Conservation (phyloP, 2,113 vertebrate species). For the Ceyx cyanopectus region DNA sequence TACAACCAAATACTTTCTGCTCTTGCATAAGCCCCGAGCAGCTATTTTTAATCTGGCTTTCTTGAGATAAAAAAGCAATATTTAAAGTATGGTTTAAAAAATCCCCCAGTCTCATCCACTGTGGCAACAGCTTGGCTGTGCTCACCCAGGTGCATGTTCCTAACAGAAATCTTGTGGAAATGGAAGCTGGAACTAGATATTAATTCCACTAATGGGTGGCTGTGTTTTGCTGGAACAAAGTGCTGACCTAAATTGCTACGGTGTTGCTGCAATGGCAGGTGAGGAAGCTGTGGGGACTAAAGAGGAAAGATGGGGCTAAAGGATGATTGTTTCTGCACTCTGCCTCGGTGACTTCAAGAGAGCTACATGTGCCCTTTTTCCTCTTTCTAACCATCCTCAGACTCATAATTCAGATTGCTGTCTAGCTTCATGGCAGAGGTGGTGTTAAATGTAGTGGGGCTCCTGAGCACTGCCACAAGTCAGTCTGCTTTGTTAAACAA, state of each 20-base stretch:
- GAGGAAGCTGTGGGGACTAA: neutral
- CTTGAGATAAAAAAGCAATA: neutral
- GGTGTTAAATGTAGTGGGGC: neutral
- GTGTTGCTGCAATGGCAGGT: neutral
- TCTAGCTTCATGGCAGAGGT: neutral
- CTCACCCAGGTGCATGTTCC: neutral
- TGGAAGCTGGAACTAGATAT: neutral
- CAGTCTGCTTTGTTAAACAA: neutral
- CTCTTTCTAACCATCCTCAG: neutral
- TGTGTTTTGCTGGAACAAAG: slow-evolving; percentile 15
- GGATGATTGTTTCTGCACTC: neutral
- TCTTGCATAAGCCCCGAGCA: neutral
- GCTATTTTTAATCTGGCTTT: neutral
- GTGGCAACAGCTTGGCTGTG: neutral
- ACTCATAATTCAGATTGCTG: neutral
- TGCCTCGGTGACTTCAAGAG: neutral
- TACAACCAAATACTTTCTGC: neutral
- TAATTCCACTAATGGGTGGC: neutral
- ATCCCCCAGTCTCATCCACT: neutral
- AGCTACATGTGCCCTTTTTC: neutral
- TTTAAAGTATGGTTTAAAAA: neutral
- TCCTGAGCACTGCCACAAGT: neutral
- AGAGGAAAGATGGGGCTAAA: neutral
- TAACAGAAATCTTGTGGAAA: slow-evolving; percentile 19
- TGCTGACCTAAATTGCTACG: slow-evolving; percentile 7